Evolutionary conservation across 2,797 vertebrate genomes (phyloP), one percentile per base, ranked within the genome.

Genomic region (Macroramphosus scolopax): DNA sequence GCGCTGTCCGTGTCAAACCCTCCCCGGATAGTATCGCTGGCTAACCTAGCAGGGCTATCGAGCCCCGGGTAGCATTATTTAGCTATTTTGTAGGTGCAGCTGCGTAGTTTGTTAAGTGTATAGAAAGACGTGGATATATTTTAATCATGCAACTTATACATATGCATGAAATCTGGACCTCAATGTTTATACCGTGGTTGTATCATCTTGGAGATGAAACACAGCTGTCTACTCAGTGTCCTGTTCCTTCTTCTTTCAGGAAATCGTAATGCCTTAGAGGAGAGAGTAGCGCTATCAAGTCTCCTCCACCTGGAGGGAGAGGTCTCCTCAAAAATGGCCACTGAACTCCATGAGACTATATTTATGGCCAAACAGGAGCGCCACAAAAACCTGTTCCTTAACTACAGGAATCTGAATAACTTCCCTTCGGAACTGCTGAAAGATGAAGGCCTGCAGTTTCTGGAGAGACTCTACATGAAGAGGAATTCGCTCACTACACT

Each of bases 401-500:
- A 98, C 81, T 97, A 98, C 62, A 88, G 90, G 74, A 99, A 97
- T 76, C 89, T 99, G 5, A 91, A 90, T 40, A 89, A 91, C 54
- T 97, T 98, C 61, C 96, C 96, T 0, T 43, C 92, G 18, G 96
- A 99, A 59, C 74, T 98, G 33, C 86, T 99, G 62, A 95, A 92
- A 54, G 96, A 93, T 73, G 96, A 95, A 68, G 96, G 95, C 13
- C 86, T 98, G 54, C 94, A 95, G 82, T 94, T 93, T 82, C 66
- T 99, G 80, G 95, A 99, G 86, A 91, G 95, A 60, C 91, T 99
- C 15, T 98, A 98, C 72, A 96, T 98, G 96, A 99, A 98, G 87
- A 93, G 93, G 80, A 99, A 99, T 82, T 97, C 92, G 0, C 90
- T 99, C 58, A 98, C 93, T 2, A 91, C 92, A 18, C 83, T 99